A percentile compares a stretch with the other conserved stretches of the same genome.
Evolutionary conservation across 2,113 vertebrate genomes (phyloP).

Genomic region (Hippocampus abdominalis): DNA sequence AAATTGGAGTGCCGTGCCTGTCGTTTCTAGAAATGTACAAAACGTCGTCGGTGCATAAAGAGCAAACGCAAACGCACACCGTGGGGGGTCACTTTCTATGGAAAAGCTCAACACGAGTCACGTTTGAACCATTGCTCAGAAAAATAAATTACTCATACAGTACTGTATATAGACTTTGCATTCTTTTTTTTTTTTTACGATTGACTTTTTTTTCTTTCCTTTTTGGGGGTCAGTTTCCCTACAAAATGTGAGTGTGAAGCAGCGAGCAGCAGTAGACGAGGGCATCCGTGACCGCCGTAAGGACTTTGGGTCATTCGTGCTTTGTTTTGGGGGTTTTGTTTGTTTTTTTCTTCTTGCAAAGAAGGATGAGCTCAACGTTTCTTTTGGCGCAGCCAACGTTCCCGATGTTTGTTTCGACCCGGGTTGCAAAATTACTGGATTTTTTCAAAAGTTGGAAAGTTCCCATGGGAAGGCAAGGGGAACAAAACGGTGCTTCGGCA

Average conservation of each 20-base stretch:
- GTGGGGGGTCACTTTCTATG: constrained; percentile 68
- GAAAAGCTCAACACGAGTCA: constrained; percentile 54
- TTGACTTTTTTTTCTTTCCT: too few species aligned
- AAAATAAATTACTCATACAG: constrained; percentile 63
- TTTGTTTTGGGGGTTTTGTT: constrained; percentile 6
- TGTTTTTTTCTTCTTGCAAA: constrained; percentile 74
- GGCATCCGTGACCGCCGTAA: constrained; percentile 63
- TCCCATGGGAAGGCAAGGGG: background rate
- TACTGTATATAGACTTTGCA: constrained; percentile 23
- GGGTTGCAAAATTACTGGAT: background rate
- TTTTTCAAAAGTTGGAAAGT: background rate
- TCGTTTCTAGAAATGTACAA: constrained; percentile 34
- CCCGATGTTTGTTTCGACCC: background rate
- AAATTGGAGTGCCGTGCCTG: background rate
- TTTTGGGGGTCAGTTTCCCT: constrained; percentile 48
- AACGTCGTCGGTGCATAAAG: constrained; percentile 80
- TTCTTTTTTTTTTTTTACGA: constrained; percentile 50
- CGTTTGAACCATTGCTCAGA: constrained; percentile 46
- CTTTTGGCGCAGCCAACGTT: background rate
- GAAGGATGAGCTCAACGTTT: constrained; percentile 85
- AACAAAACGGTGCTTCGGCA: background rate
- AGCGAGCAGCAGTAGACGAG: constrained; percentile 87
- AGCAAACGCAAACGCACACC: constrained; percentile 68
- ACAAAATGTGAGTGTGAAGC: constrained; percentile 67
- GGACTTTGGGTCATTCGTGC: constrained; percentile 10